A percentile compares a stretch with the other conserved stretches of the same genome.
phyloP scores from a whole-genome alignment of 2,888 invertebrate genomes.

The Eretmocerus hayati region DNA sequence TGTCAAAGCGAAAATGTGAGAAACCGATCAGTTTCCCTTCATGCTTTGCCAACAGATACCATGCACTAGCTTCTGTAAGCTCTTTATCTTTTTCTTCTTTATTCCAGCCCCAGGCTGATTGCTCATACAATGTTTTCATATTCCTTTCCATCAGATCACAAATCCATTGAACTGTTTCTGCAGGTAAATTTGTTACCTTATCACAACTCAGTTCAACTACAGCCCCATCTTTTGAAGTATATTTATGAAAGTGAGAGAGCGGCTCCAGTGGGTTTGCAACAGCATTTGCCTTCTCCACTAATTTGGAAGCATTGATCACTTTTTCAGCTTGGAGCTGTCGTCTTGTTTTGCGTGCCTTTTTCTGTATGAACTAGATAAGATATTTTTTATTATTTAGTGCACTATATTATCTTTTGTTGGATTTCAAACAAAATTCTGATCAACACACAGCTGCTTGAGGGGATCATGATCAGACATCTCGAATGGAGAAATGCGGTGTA shows the following conservation, averaged over 20 bases:
- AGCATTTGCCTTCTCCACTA: constrained; percentile 57
- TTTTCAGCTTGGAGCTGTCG: constrained; percentile 36
- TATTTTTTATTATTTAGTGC: neutral
- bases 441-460: no score
- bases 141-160: constrained; percentile 70
- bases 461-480: no score
- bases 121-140: constrained; percentile 66
- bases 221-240: constrained; percentile 53
- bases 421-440: no score
- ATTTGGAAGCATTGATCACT: constrained; percentile 47
- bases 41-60: constrained; percentile 55
- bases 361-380: constrained; percentile 25
- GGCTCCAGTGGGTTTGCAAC: constrained; percentile 54
- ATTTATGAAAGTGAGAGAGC: constrained; percentile 58
- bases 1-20: constrained; percentile 68
- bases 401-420: no score
- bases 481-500: no score
- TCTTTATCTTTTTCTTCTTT: constrained; percentile 58
- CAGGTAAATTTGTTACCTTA: constrained; percentile 53
- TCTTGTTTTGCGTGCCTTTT: constrained; percentile 37
- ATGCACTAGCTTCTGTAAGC: constrained; percentile 58
- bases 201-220: constrained; percentile 57
- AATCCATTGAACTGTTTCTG: constrained; percentile 59
- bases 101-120: constrained; percentile 59
- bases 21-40: constrained; percentile 56